These are phyloP conservation scores for Harpalus rufipes DNA, from an alignment of 2,888 invertebrate species.

Conservation along the genomic window DNA sequence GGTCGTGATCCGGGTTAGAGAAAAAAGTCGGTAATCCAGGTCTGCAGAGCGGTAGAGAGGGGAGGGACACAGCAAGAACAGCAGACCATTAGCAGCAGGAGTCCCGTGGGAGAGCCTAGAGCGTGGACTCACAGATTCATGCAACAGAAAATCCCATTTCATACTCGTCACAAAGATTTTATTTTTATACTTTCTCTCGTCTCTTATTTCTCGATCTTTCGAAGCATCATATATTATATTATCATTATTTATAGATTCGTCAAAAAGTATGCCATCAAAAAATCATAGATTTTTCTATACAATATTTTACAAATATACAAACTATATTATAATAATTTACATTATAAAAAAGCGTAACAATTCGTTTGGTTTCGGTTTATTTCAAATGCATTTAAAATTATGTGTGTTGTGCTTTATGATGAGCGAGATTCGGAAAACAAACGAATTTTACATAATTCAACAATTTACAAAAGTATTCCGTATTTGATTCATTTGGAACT, in stretches of 20 bases:
- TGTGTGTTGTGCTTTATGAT: constrained; percentile 53
- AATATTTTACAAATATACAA: constrained; percentile 66
- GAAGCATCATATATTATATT: constrained; percentile 62
- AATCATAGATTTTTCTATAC: constrained; percentile 64
- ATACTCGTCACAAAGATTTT: constrained; percentile 67
- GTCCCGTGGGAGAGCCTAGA: constrained; percentile 40
- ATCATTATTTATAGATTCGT: constrained; percentile 64
- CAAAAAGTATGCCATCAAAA: constrained; percentile 65
- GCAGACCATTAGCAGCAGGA: constrained; percentile 55
- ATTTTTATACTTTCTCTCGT: constrained; percentile 63
- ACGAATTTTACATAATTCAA: constrained; percentile 56
- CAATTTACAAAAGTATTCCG: constrained; percentile 30
- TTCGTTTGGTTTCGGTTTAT: constrained; percentile 64
- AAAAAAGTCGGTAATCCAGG: constrained; percentile 13
- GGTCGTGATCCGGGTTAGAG: not conserved
- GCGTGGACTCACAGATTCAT: constrained; percentile 56
- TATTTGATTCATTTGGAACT: not conserved
- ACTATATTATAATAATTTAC: constrained; percentile 66
- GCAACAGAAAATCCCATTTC: constrained; percentile 61
- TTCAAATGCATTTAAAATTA: constrained; percentile 57
- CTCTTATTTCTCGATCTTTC: constrained; percentile 56
- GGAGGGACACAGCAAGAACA: constrained; percentile 33
- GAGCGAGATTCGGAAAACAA: constrained; percentile 53
- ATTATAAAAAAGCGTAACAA: constrained; percentile 65
- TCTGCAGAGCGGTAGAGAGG: not conserved